Evolutionary conservation across 2,888 invertebrate species (phyloP).

Genomic region (Lacanobia oleracea): DNA sequence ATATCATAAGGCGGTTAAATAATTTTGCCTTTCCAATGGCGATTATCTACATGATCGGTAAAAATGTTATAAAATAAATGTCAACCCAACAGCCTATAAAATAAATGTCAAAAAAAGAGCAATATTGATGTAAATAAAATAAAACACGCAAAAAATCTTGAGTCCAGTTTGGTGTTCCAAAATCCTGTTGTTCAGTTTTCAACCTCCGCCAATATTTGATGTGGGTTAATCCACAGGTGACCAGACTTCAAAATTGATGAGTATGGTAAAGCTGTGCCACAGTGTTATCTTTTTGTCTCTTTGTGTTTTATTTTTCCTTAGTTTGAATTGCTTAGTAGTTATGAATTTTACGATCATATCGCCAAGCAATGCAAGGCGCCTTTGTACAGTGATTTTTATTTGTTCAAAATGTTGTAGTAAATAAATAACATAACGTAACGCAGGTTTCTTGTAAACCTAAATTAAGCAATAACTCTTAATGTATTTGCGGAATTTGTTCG

Average conservation of each 20-base stretch:
- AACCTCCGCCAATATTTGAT: conserved; percentile 45
- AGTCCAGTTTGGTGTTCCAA: neutral
- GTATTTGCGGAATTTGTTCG: no score
- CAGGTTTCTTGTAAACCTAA: no score
- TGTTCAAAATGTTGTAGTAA: no score
- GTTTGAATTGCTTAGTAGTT: neutral
- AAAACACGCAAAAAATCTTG: neutral
- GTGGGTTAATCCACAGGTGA: conserved; percentile 50
- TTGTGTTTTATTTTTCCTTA: neutral
- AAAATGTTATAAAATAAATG: no score
- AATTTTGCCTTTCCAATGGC: no score
- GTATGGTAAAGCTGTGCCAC: neutral
- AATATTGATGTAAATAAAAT: neutral
- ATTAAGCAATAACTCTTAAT: neutral
- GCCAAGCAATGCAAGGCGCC: no score
- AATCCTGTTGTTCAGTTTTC: conserved; percentile 39
- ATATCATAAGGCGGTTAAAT: no score
- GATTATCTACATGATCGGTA: no score
- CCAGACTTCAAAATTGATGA: conserved; percentile 23
- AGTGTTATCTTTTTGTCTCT: neutral
- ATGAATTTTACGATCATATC: no score
- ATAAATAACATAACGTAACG: no score
- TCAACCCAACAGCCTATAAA: no score
- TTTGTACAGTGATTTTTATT: no score
- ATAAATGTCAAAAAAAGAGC: neutral